These are phyloP conservation scores for Sciaenops ocellatus DNA, from an alignment of 2,797 vertebrate species.

Conservation along the genomic window DNA sequence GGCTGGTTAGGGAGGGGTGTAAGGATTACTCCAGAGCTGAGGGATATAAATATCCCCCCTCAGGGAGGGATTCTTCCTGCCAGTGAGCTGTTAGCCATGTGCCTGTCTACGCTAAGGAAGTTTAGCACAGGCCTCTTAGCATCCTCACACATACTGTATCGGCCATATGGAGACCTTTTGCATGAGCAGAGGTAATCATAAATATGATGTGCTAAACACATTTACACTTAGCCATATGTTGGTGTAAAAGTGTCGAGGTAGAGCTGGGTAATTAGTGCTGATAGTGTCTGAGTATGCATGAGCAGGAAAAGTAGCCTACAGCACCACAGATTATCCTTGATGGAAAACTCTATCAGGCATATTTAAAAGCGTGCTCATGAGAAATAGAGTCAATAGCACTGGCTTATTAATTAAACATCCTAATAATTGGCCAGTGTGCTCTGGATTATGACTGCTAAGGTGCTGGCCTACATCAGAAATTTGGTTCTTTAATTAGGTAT, in stretches of 20 bases:
- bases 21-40: slow-evolving; percentile 78
- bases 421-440: slow-evolving; percentile 27
- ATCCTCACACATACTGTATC: slow-evolving; percentile 28
- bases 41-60: slow-evolving; percentile 79
- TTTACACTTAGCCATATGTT: slow-evolving; percentile 67
- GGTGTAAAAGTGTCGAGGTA: slow-evolving; percentile 27
- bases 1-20: slow-evolving; percentile 72
- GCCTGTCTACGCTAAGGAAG: slow-evolving; percentile 55
- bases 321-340: slow-evolving; percentile 56
- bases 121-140: slow-evolving; percentile 50
- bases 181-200: slow-evolving; percentile 39
- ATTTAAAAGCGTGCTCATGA: slow-evolving; percentile 37
- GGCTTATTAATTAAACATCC: slow-evolving; percentile 26
- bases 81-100: slow-evolving; percentile 72
- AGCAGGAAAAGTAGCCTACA: slow-evolving; percentile 42
- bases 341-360: slow-evolving; percentile 31
- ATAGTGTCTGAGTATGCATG: slow-evolving; percentile 54
- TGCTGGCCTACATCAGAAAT: background rate
- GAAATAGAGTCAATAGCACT: slow-evolving; percentile 26
- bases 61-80: slow-evolving; percentile 64
- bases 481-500: background rate
- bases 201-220: slow-evolving; percentile 66
- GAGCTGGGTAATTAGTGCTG: slow-evolving; percentile 60
- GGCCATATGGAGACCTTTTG: slow-evolving; percentile 59
- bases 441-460: slow-evolving; percentile 5